These are phyloP conservation scores for Cerastis rubricosa DNA, from an alignment of 2,888 invertebrate genomes.

Conservation along the genomic window DNA sequence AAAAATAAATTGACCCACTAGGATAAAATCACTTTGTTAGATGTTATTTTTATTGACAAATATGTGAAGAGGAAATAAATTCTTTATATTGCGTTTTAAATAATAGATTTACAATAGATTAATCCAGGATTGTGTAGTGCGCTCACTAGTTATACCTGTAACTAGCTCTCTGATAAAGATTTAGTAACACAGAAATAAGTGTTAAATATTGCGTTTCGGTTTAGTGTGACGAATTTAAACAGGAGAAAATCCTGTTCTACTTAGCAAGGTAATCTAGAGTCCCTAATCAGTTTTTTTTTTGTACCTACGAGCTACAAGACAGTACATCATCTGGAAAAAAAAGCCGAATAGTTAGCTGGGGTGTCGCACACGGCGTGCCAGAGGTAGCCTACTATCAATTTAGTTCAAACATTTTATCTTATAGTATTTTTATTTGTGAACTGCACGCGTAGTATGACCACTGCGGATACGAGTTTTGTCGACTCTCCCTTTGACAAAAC, in stretches of 20 bases:
- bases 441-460: too few relatives aligned
- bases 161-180: background rate
- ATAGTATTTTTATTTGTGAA: background rate
- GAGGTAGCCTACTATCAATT: too few relatives aligned
- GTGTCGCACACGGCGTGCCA: too few relatives aligned
- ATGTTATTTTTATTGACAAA: background rate
- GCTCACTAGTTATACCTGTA: background rate
- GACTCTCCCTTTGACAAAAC: too few relatives aligned
- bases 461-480: too few relatives aligned
- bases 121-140: too few relatives aligned
- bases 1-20: background rate
- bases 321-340: background rate
- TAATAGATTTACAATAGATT: too few relatives aligned
- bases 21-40: background rate
- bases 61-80: background rate
- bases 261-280: background rate
- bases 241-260: background rate
- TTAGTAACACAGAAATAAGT: background rate
- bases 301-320: background rate
- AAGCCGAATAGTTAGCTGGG: background rate
- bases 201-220: background rate
- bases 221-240: background rate
- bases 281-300: background rate
- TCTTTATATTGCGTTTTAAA: constrained; percentile 1
- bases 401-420: background rate